Evolutionary conservation across 2,888 invertebrate genomes (phyloP).

Genomic region (Conistra vaccinii): DNA sequence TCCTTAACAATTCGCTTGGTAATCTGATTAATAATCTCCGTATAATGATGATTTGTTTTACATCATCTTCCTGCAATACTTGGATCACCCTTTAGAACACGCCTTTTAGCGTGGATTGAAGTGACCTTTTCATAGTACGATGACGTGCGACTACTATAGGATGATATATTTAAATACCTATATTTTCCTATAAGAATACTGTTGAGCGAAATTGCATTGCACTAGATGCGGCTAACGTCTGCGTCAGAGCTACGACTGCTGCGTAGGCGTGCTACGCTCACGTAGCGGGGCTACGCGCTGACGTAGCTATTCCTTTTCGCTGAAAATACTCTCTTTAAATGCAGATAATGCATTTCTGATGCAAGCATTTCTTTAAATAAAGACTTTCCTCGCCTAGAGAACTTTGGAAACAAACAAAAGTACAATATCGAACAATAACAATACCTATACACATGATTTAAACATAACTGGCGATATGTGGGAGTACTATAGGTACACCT

Average conservation of each 20-base stretch:
- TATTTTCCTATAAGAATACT: not conserved
- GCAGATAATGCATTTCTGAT: not conserved
- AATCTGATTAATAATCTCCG: too few species aligned
- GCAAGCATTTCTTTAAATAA: not conserved
- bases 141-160: too few species aligned
- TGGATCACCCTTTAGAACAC: not conserved
- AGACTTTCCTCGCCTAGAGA: too few species aligned
- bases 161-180: not conserved
- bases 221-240: not conserved
- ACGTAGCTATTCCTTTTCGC: not conserved
- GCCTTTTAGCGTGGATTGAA: too few species aligned
- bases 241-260: slow-evolving; percentile 13
- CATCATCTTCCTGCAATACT: not conserved
- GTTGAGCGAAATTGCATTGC: not conserved
- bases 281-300: slow-evolving; percentile 23
- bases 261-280: slow-evolving; percentile 39
- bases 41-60: too few species aligned
- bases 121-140: too few species aligned
- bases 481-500: not conserved
- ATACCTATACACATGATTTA: not conserved
- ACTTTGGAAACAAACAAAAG: not conserved
- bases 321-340: not conserved
- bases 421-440: not conserved
- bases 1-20: too few species aligned
- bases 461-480: not conserved